Base-by-base conservation (phyloP, 2,113 vertebrate species). In the Passer montanus region DNA sequence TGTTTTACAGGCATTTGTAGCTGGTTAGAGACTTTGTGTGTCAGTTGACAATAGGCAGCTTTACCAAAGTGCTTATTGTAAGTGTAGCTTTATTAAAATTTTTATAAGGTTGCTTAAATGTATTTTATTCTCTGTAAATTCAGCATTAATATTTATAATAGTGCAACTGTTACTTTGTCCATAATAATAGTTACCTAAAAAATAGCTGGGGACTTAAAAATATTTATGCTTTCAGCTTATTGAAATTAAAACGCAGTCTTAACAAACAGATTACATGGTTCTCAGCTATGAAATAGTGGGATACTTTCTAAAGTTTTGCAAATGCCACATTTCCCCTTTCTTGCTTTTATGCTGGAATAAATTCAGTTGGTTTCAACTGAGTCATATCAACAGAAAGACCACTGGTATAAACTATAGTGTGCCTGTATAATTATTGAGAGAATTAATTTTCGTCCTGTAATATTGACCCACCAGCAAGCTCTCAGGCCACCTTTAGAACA, bases 111-210 rank as follows among this genome's bases (percentile, higher is more conserved):
- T 94, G 79, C 31, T 92, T 84, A 56, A 90, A 89, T 56, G 52
- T 58, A 85, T 94, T 94, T 96, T 74, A 81, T 68, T 96, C 76
- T 90, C 73, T 82, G 88, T 72, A 89, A 95, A 87, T 95, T 81
- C 83, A 75, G 41, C 85, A 87, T 97, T 89, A 93, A 96, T 95
- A 94, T 95, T 97, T 96, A 92, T 93, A 94, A 64, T 20, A 75
- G 56, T 64, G 60, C 58, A 83, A 92, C 85, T 68, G 72, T 90
- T 96, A 78, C 83, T 92, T 83, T 93, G 85, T 96, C 90, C 11
- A 22, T 87, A 92, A 75, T 90, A 84, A 76, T 30, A 84, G 52
- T 60, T 78, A 52, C 53, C 92, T 89, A 3, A 84, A 94, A 94
- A 96, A 84, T 82, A 90, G 60, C 64, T 68, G 60, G 26, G 14